Evolutionary conservation across 2,888 invertebrate species (phyloP).

Genomic region (Bellardia bayeri): DNA sequence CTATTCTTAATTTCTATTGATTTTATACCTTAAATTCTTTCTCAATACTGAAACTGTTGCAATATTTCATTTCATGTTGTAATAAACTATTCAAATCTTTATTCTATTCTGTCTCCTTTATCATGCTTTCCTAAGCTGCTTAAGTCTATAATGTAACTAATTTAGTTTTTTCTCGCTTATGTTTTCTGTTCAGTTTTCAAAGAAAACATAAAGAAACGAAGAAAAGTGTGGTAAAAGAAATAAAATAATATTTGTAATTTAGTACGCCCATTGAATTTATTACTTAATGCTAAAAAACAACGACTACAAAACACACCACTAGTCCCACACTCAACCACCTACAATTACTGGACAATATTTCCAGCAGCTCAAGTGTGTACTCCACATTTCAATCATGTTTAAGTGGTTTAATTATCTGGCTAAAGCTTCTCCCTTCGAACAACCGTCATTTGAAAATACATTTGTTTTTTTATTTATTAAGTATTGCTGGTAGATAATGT

Average conservation of each 20-base stretch:
- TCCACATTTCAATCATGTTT: constrained; percentile 40
- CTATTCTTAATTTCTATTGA: not conserved
- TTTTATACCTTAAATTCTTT: not conserved
- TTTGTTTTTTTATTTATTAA: not conserved
- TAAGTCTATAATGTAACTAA: constrained; percentile 48
- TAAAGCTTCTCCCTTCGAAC: not conserved
- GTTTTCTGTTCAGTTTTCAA: not conserved
- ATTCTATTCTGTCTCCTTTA: not conserved
- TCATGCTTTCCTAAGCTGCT: constrained; percentile 37
- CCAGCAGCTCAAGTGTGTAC: not conserved
- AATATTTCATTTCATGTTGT: not conserved
- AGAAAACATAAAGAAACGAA: not conserved
- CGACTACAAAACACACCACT: constrained; percentile 11
- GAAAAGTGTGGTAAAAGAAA: not conserved
- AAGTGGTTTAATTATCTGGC: constrained; percentile 56
- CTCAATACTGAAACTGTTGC: not conserved
- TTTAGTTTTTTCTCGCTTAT: constrained; percentile 20
- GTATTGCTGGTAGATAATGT: constrained; percentile 28
- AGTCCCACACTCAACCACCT: not conserved
- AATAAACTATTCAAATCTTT: constrained; percentile 6
- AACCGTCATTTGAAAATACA: constrained; percentile 1
- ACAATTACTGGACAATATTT: constrained; percentile 33
- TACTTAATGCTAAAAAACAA: constrained; percentile 57
- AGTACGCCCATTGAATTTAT: constrained; percentile 61
- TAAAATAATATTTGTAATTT: constrained; percentile 54